Evolutionary conservation across 2,113 vertebrate genomes (phyloP).

Genomic region (Brachyistius frenatus): DNA sequence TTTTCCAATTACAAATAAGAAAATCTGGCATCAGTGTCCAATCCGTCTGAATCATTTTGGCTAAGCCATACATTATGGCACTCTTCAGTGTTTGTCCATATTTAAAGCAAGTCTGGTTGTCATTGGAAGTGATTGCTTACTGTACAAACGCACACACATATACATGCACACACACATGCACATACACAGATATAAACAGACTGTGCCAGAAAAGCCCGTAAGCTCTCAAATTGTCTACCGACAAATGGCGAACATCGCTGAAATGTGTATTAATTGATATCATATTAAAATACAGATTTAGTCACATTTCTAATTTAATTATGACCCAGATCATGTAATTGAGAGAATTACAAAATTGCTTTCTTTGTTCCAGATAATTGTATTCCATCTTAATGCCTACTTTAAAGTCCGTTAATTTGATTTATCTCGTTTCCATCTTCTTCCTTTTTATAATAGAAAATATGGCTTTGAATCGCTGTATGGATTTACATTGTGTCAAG

Average conservation of each 20-base stretch:
- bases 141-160: slow-evolving; percentile 16
- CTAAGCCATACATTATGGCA: background rate
- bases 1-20: slow-evolving; percentile 21
- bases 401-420: slow-evolving; percentile 61
- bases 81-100: slow-evolving; percentile 19
- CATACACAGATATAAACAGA: slow-evolving; percentile 20
- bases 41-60: no score
- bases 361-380: slow-evolving; percentile 74
- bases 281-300: slow-evolving; percentile 69
- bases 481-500: slow-evolving; percentile 26
- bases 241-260: slow-evolving; percentile 55
- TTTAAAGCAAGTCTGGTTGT: slow-evolving; percentile 40
- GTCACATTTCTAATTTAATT: slow-evolving; percentile 71
- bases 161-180: slow-evolving; percentile 1
- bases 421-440: slow-evolving; percentile 63
- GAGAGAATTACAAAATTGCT: slow-evolving; percentile 64
- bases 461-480: slow-evolving; percentile 1
- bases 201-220: slow-evolving; percentile 49
- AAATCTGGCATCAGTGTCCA: slow-evolving; percentile 20
- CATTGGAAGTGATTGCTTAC: slow-evolving; percentile 27
- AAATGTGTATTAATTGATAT: slow-evolving; percentile 70
- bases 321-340: slow-evolving; percentile 70
- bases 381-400: slow-evolving; percentile 64
- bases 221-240: slow-evolving; percentile 51
- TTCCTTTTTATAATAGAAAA: slow-evolving; percentile 24